Evolutionary conservation across 1,140 invertebrate species (phyloP), one percentile per base, ranked within the genome.

Genomic region (Planococcus citri): DNA sequence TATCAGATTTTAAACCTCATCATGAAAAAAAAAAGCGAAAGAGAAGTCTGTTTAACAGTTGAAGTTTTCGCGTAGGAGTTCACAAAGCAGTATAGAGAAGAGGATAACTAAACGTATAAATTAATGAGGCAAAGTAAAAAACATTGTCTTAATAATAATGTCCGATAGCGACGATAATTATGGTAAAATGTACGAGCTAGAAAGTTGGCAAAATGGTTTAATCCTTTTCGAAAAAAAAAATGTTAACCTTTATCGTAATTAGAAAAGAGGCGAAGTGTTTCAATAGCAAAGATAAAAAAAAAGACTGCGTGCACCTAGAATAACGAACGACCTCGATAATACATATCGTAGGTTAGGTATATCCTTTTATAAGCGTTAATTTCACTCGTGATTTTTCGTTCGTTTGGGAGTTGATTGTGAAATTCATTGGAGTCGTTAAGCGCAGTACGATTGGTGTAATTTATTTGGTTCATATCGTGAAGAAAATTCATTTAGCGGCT

Each of bases 91-190:
- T 6, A 12, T 33, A 6, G 29, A 33, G 12, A 33, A 3, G 4
- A 33, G 29, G 29, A 33, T 3, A 33, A 33, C 12, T 33, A 12
- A 33, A 33, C 29, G 29, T 33, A 33, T 51, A 51, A 51, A 51
- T 51, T 51, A 51, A 51, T 51, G 41, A 51, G 41, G 12, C 41
- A 51, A 51, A 51, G 41, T 51, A 51, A 51, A 51, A 51, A 51
- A 51, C 41, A 51, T 51, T 51, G 41, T 51, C 41, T 51, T 51
- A 51, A 51, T 51, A 51, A 51, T 20, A 51, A 51, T 51, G 41
- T 51, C 41, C 41, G 41, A 51, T 51, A 20, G 41, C 41, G 41
- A 51, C 41, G 41, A 17, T 51, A 51, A 51, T 51, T 51, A 51
- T 20, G 41, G 41, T 20, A 20, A 51, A 51, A 51, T 51, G 41